These are phyloP conservation scores for Nomia melanderi DNA, from an alignment of 1,140 invertebrate genomes.

Conservation along the genomic window DNA sequence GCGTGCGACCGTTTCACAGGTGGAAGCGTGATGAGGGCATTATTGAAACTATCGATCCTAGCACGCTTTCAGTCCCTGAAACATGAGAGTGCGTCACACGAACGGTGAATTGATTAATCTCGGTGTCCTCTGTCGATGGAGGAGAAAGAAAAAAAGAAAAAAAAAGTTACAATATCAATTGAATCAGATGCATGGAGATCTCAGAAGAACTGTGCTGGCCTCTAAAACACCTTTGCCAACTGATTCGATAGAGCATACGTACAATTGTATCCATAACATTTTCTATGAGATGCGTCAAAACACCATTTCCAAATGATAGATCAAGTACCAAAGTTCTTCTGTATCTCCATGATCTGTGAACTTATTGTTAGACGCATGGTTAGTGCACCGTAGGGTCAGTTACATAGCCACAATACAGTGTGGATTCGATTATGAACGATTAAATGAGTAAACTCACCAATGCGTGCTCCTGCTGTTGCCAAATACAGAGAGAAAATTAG, in stretches of 20 bases:
- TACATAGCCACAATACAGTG: neutral
- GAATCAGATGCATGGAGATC: slow-evolving; percentile 2
- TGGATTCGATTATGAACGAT: slow-evolving; percentile 2
- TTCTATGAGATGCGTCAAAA: no score
- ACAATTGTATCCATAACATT: no score
- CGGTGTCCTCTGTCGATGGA: neutral
- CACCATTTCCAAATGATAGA: no score
- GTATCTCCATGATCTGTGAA: no score
- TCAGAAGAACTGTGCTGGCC: no score
- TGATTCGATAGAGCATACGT: no score
- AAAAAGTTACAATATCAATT: neutral
- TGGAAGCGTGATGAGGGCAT: neutral
- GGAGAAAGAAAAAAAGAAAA: neutral
- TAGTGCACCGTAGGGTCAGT: neutral
- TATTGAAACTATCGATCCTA: slow-evolving; percentile 12
- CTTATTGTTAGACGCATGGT: neutral
- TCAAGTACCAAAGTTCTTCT: neutral
- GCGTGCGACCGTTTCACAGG: slow-evolving; percentile 8
- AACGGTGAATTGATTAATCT: slow-evolving; percentile 9
- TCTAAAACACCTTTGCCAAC: neutral
- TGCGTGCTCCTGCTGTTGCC: slow-evolving; percentile 77
- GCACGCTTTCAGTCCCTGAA: neutral
- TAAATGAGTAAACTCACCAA: slow-evolving; percentile 75
- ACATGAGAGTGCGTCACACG: neutral
- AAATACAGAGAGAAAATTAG: slow-evolving; percentile 73